Evolutionary conservation across 2,113 vertebrate species (phyloP).

Genomic region (Podiceps cristatus): DNA sequence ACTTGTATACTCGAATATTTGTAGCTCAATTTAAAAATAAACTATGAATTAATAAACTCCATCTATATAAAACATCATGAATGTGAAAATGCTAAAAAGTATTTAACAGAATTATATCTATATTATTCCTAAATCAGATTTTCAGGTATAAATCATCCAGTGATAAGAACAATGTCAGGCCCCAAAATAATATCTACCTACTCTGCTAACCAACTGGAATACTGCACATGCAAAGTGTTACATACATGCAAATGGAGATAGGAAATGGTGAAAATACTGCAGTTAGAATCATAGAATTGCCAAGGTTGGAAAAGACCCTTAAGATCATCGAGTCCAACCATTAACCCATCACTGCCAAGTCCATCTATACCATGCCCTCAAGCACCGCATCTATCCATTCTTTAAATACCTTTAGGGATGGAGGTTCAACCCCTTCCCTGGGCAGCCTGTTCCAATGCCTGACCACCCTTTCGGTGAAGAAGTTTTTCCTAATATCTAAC

Average conservation of each 20-base stretch:
- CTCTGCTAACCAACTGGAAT: not conserved
- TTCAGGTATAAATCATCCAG: not conserved
- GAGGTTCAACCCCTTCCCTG: too few relatives aligned
- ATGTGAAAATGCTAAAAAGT: not conserved
- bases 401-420: too few relatives aligned
- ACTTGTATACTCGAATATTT: too few relatives aligned
- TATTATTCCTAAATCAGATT: not conserved
- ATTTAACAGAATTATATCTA: not conserved
- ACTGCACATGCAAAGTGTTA: not conserved
- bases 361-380: too few relatives aligned
- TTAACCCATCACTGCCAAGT: too few relatives aligned
- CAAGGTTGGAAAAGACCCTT: too few relatives aligned
- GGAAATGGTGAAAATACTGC: not conserved
- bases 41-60: not conserved
- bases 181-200: not conserved
- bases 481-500: too few relatives aligned
- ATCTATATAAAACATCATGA: not conserved
- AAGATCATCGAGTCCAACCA: too few relatives aligned
- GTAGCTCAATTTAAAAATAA: not conserved
- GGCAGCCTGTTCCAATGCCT: too few relatives aligned
- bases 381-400: too few relatives aligned
- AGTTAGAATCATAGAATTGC: too few relatives aligned
- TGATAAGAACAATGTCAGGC: not conserved
- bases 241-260: fast-evolving
- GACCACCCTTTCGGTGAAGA: too few relatives aligned